Conservation (phyloP, 2,797 vertebrate genomes). For the Poeciliopsis paucimaculata region DNA sequence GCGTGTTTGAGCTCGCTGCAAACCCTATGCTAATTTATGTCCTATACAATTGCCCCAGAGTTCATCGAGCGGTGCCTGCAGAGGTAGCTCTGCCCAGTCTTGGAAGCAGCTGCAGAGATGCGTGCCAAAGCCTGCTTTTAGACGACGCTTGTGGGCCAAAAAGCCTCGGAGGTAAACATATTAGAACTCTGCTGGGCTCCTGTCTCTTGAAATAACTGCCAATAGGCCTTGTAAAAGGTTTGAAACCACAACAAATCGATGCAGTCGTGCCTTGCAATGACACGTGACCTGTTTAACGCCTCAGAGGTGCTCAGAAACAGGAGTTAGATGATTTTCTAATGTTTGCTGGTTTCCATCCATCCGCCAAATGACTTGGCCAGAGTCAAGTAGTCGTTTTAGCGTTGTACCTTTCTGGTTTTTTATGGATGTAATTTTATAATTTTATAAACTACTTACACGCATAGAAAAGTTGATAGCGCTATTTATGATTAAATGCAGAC, state of each 20-base stretch:
- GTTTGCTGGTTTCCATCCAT: background rate
- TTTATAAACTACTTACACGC: background rate
- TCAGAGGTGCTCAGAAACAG: background rate
- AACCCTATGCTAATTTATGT: conserved; percentile 34
- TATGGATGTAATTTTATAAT: background rate
- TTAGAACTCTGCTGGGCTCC: conserved; percentile 58
- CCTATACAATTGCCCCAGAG: conserved; percentile 21
- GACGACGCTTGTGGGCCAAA: conserved; percentile 51
- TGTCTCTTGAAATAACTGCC: conserved; percentile 59
- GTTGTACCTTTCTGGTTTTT: background rate
- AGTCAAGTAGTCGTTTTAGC: background rate
- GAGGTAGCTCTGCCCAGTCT: conserved; percentile 33
- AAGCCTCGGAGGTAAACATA: conserved; percentile 68
- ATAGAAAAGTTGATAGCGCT: background rate
- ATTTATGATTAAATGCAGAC: background rate
- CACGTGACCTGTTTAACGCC: background rate
- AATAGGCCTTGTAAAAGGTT: conserved; percentile 38
- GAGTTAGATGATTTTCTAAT: background rate
- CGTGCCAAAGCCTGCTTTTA: conserved; percentile 57
- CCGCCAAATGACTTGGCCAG: background rate
- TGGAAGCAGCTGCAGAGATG: conserved; percentile 34
- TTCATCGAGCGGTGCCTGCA: conserved; percentile 41
- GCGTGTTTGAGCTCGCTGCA: conserved; percentile 46
- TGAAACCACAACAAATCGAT: conserved; percentile 36
- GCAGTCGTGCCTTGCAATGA: conserved; percentile 5